Base-by-base conservation (phyloP, 2,888 invertebrate genomes). In the Phaonia tiefii region DNA sequence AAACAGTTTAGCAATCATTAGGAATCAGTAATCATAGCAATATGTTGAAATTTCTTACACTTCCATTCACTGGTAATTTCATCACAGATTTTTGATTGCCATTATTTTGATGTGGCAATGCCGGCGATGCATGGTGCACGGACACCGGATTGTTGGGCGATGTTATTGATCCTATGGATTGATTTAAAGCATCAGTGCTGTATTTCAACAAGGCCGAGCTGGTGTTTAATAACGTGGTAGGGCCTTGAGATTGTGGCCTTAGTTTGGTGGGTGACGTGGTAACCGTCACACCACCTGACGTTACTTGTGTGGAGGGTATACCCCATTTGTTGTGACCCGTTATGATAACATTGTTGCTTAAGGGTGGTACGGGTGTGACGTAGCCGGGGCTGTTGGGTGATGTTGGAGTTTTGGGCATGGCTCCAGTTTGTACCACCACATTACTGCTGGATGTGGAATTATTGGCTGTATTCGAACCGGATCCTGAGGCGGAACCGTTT, bases 231-330 rank as follows among this genome's bases (percentile, higher is more conserved):
- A 91, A 84, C 15, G 90, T 90, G 3, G 88, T 89, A 85, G 94
- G 92, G 85, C 94, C 92, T 90, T 93, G 92, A 87, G 93, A 91
- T 84, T 91, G 91, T 63, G 92, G 92, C 83, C 92, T 89, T 84
- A 91, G 92, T 76, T 90, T 89, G 1, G 88, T 87, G 2, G 92
- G 92, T 3, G 93, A 93, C 71, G 92, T 92, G 51, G 94, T 94
- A 13, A 94, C 94, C 0, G 95, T 94, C 0, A 94, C 93, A 17
- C 93, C 93, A 4, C 91, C 91, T 1, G 92, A 93, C 1, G 87
- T 87, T 44, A 87, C 86, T 79, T 87, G 87, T n/a, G 91, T 92
- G 42, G 91, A 90, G 1, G 92, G 91, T 20, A 91, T 91, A 13
- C 91, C 91, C 89, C 92, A 92, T 86, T 92, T 92, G 79, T 91